A percentile compares a stretch with the other conserved stretches of the same genome.
Evolutionary conservation across 2,113 vertebrate genomes (phyloP).

Genomic region (Pluvialis apricaria): DNA sequence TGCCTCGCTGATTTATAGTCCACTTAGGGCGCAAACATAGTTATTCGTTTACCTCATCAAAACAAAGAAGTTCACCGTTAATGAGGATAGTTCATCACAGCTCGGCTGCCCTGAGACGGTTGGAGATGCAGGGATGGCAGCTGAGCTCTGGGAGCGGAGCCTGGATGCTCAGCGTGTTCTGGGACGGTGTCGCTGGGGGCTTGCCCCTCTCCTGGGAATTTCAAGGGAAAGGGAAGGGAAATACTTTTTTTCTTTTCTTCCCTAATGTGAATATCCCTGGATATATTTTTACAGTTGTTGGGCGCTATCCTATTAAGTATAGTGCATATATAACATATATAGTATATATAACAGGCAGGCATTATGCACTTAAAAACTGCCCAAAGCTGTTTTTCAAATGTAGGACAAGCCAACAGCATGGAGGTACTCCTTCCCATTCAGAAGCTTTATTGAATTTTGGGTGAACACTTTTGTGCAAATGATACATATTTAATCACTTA

Average conservation of each 20-base stretch:
- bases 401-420: neutral
- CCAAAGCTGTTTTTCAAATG: neutral
- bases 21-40: neutral
- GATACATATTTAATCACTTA: neutral
- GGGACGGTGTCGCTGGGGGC: neutral
- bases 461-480: neutral
- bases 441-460: neutral
- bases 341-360: neutral
- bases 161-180: rapidly evolving
- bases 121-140: neutral
- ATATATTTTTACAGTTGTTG: neutral
- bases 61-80: neutral
- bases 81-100: neutral
- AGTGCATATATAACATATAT: neutral
- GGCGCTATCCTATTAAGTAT: neutral
- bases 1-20: conserved; percentile 1
- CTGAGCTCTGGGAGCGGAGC: neutral
- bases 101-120: neutral
- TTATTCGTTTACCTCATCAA: neutral
- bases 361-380: neutral
- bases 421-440: neutral
- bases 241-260: neutral
- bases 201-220: neutral
- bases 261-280: neutral
- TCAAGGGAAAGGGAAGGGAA: neutral